Evolutionary conservation across 2,113 vertebrate genomes (phyloP).

Genomic region (Galemys pyrenaicus): DNA sequence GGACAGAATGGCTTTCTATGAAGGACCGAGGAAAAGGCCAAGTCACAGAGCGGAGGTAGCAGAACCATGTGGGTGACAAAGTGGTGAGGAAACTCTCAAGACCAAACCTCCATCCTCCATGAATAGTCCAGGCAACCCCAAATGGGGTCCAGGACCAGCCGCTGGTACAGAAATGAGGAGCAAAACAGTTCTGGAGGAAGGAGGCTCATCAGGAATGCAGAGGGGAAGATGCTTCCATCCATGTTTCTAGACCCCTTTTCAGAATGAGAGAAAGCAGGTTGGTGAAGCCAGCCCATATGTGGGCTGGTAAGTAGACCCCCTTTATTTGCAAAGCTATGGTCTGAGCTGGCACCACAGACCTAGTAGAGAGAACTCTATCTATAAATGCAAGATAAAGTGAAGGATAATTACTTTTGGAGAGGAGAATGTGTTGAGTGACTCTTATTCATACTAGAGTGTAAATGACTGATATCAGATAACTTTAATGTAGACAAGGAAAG

Average conservation of each 20-base stretch:
- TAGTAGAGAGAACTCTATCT: not conserved
- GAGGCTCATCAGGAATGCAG: not conserved
- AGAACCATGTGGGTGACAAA: accelerated
- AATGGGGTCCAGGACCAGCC: not conserved
- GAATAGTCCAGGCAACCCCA: not conserved
- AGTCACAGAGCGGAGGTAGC: not conserved
- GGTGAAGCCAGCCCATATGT: not conserved
- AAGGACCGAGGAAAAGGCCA: not conserved
- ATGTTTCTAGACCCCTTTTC: not conserved
- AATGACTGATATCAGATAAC: not conserved
- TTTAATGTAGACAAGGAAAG: not conserved
- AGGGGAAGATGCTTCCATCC: not conserved
- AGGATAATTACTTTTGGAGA: not conserved
- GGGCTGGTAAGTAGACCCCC: not conserved
- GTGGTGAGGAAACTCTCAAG: no score
- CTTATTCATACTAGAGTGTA: not conserved
- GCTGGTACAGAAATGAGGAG: accelerated
- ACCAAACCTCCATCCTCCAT: accelerated
- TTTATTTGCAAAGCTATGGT: not conserved
- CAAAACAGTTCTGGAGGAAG: accelerated
- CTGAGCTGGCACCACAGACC: accelerated
- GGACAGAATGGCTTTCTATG: not conserved
- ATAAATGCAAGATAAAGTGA: not conserved
- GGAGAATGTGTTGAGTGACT: not conserved
- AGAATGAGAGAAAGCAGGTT: not conserved